Percentiles rank a stretch among this genome's conserved stretches.
Evolutionary conservation across 2,113 vertebrate genomes (phyloP).

Genomic region (Tretioscincus oriximinensis): DNA sequence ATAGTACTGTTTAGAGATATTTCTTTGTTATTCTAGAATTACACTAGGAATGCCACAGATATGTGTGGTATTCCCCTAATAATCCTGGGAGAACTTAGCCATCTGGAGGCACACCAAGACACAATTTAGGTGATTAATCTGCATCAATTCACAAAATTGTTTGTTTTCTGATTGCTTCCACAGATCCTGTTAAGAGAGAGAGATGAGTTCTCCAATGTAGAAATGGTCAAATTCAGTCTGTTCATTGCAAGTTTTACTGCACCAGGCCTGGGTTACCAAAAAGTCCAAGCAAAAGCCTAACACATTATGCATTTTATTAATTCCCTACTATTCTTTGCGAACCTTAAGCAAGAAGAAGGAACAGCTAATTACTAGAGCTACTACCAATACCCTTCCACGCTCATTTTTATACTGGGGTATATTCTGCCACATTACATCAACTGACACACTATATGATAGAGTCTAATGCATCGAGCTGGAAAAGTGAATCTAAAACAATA

Average conservation of each 20-base stretch:
- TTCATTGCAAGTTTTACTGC: neutral
- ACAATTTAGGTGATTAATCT: too few relatives aligned
- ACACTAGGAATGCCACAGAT: too few relatives aligned
- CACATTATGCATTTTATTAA: conserved; percentile 50
- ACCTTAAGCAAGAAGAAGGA: too few relatives aligned
- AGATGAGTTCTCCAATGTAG: neutral
- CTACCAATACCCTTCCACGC: conserved; percentile 42
- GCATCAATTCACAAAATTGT: neutral
- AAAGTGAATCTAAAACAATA: conserved; percentile 53
- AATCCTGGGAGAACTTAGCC: too few relatives aligned
- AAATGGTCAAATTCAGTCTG: neutral
- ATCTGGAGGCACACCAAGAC: too few relatives aligned
- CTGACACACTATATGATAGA: conserved; percentile 50
- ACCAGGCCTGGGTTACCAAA: neutral
- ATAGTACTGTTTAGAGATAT: too few relatives aligned
- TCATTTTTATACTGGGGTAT: conserved; percentile 49
- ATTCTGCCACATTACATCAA: conserved; percentile 59
- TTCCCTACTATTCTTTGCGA: conserved; percentile 50
- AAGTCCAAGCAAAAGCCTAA: too few relatives aligned
- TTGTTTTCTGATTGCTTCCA: neutral
- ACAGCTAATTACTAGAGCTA: conserved; percentile 22
- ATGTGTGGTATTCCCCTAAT: too few relatives aligned
- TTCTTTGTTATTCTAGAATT: too few relatives aligned
- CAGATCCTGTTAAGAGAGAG: neutral
- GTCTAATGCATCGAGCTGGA: conserved; percentile 56